A percentile compares a stretch with the other conserved stretches of the same genome.
These are phyloP conservation scores for Typhlichthys subterraneus DNA, from an alignment of 2,797 vertebrate genomes.

Conservation along the genomic window DNA sequence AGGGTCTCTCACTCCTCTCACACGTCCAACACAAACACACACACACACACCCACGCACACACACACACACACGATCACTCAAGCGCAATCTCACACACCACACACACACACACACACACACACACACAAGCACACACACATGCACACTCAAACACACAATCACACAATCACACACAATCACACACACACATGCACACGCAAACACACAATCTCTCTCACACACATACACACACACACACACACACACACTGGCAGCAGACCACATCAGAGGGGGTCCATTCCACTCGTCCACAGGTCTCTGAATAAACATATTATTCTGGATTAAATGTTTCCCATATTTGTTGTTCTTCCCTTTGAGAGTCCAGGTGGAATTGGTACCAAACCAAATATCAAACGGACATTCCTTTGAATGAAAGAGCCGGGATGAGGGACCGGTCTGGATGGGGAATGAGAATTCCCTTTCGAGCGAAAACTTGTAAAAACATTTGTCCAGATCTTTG, in stretches of 20 bases:
- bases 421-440: slow-evolving; percentile 45
- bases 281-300: slow-evolving; percentile 69
- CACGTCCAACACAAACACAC: slow-evolving; percentile 76
- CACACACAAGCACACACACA: slow-evolving; percentile 2
- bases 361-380: slow-evolving; percentile 77
- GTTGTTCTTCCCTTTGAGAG: slow-evolving; percentile 77
- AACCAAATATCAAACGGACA: slow-evolving; percentile 71
- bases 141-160: slow-evolving; percentile 33
- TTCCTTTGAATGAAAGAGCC: slow-evolving; percentile 66
- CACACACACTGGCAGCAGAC: slow-evolving; percentile 62
- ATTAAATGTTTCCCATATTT: slow-evolving; percentile 83
- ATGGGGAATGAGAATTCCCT: slow-evolving; percentile 66
- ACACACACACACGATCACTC: slow-evolving; percentile 42
- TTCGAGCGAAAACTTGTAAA: slow-evolving; percentile 70
- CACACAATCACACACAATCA: too few relatives aligned
- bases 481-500: slow-evolving; percentile 73
- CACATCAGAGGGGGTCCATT: slow-evolving; percentile 77
- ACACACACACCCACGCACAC: slow-evolving; percentile 27
- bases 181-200: slow-evolving; percentile 28
- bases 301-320: slow-evolving; percentile 79
- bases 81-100: too few relatives aligned
- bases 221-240: slow-evolving; percentile 48
- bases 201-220: slow-evolving; percentile 45
- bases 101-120: too few relatives aligned
- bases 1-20: slow-evolving; percentile 64